A percentile compares a stretch with the other conserved stretches of the same genome.
Evolutionary conservation across 2,113 vertebrate species (phyloP).

Genomic region (Actenoides lindsayi): DNA sequence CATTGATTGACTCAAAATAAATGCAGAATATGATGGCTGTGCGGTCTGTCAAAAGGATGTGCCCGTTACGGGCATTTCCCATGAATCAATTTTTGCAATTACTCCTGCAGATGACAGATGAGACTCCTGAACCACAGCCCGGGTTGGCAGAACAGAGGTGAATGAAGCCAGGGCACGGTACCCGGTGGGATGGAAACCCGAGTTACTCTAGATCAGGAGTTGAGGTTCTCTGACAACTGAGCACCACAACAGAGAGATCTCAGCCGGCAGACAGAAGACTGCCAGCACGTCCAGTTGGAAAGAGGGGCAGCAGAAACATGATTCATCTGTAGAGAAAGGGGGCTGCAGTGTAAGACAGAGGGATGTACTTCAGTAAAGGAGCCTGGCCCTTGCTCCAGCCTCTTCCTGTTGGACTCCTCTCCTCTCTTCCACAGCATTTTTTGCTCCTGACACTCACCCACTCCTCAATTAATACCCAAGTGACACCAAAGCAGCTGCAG

Average conservation of each 20-base stretch:
- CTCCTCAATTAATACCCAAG: neutral
- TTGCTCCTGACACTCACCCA: neutral
- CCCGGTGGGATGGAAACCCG: neutral
- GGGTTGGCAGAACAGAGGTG: neutral
- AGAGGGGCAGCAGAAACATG: neutral
- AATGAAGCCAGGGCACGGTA: neutral
- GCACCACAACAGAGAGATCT: neutral
- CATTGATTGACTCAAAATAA: constrained; percentile 57
- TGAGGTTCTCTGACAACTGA: neutral
- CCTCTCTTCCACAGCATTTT: neutral
- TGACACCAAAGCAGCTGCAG: neutral
- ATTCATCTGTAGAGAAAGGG: neutral
- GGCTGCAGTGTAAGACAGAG: neutral
- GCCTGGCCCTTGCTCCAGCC: neutral
- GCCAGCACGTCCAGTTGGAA: accelerated
- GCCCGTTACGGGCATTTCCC: neutral
- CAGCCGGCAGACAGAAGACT: neutral
- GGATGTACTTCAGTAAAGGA: neutral
- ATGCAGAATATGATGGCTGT: constrained; percentile 7
- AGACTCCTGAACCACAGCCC: neutral
- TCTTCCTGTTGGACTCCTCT: neutral
- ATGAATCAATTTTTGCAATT: constrained; percentile 39
- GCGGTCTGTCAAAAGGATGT: constrained; percentile 25
- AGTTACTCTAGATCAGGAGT: neutral
- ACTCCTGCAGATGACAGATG: neutral